phyloP scores from a whole-genome alignment of 2,888 invertebrate species.

The Hartigia nigra region DNA sequence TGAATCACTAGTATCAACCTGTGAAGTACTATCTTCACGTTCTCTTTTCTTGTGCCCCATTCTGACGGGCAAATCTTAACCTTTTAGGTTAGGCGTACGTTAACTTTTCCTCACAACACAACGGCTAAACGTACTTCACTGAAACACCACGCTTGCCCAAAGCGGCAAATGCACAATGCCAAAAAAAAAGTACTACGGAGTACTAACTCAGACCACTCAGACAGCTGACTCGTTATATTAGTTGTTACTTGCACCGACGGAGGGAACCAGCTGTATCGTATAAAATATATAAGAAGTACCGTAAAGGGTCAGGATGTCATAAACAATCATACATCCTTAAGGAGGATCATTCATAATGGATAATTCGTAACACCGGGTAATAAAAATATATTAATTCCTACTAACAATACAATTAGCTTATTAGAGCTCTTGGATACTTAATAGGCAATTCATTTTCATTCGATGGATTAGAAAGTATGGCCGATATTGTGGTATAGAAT shows the following conservation, averaged over 20 bases:
- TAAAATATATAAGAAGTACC: neutral
- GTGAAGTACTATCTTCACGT: slow-evolving; percentile 24
- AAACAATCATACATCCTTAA: neutral
- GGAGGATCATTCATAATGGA: neutral
- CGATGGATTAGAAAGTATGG: too few relatives aligned
- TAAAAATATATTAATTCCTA: too few relatives aligned
- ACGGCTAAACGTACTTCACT: too few relatives aligned
- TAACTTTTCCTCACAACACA: too few relatives aligned
- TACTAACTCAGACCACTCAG: neutral
- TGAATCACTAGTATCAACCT: slow-evolving; percentile 5
- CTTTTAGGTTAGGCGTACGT: neutral
- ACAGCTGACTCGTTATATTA: neutral
- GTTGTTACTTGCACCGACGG: neutral
- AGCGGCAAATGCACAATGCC: neutral
- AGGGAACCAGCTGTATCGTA: neutral
- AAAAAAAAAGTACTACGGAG: neutral
- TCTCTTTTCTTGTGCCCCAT: slow-evolving; percentile 13
- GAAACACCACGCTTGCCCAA: neutral
- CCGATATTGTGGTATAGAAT: too few relatives aligned
- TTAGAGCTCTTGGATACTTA: too few relatives aligned
- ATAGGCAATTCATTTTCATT: too few relatives aligned
- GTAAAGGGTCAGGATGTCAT: neutral
- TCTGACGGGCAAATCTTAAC: neutral
- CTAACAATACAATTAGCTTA: too few relatives aligned
- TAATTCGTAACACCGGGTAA: neutral